Conservation (phyloP, 2,113 vertebrate species). For the Willisornis vidua region DNA sequence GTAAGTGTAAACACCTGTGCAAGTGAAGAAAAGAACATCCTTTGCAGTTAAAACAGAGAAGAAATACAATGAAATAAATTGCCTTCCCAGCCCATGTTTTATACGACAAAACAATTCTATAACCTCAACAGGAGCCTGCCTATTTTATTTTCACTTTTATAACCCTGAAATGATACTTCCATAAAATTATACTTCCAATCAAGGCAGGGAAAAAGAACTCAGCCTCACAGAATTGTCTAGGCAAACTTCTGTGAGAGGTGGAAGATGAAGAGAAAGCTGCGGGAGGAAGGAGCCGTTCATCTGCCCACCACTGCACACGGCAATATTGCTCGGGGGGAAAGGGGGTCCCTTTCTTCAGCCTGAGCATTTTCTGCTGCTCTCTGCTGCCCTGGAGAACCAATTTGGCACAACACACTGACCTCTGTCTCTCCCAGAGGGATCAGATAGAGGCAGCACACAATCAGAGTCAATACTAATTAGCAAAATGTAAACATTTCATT, state of each 20-base stretch:
- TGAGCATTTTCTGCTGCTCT: neutral
- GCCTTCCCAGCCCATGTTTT: neutral
- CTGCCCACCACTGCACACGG: neutral
- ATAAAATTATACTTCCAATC: slow-evolving; percentile 20
- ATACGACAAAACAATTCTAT: neutral
- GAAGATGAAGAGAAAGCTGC: neutral
- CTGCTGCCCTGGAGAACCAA: neutral
- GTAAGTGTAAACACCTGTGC: neutral
- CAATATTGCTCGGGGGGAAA: rapidly evolving
- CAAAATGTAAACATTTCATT: slow-evolving; percentile 56
- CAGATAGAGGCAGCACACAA: neutral
- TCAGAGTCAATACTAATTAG: slow-evolving; percentile 47
- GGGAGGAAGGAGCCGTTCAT: neutral
- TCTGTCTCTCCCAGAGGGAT: slow-evolving; percentile 26
- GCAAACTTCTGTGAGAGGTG: neutral
- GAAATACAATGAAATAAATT: neutral
- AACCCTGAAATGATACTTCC: neutral
- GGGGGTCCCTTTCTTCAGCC: neutral
- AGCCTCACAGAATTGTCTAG: neutral
- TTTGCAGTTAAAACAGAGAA: neutral
- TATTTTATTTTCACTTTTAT: slow-evolving; percentile 33
- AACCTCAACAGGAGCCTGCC: neutral
- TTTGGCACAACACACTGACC: slow-evolving; percentile 1
- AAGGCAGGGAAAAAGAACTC: neutral
- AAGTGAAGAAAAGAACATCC: neutral